A percentile compares a stretch with the other conserved stretches of the same genome.
These are phyloP conservation scores for Salmo trutta DNA, from an alignment of 2,797 vertebrate genomes.

Conservation along the genomic window DNA sequence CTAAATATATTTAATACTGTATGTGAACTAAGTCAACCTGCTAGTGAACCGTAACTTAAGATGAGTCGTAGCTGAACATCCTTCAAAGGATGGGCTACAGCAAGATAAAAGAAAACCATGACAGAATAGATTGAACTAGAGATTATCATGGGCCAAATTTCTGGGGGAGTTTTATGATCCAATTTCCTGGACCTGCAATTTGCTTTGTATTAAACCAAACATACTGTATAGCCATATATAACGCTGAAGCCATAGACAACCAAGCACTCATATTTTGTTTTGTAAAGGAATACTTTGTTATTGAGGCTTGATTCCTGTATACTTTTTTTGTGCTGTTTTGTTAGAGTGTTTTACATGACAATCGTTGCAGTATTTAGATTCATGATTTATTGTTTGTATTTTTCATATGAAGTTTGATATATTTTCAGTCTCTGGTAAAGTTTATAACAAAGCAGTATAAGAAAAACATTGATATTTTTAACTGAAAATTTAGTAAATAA, in stretches of 20 bases:
- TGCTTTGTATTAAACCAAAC: neutral
- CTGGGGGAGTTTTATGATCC: neutral
- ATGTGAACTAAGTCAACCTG: neutral
- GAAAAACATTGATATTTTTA: slow-evolving; percentile 38
- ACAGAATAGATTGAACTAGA: neutral
- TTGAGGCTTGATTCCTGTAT: neutral
- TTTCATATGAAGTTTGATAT: slow-evolving; percentile 71
- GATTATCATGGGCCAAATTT: neutral
- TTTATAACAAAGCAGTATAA: slow-evolving; percentile 26
- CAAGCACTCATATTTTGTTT: neutral
- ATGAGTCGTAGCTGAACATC: neutral
- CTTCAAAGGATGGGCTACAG: too few species aligned
- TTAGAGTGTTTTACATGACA: slow-evolving; percentile 56
- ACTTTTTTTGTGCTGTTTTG: neutral
- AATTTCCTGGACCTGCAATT: neutral
- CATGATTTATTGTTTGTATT: slow-evolving; percentile 40
- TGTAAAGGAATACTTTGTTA: neutral
- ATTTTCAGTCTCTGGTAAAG: slow-evolving; percentile 60
- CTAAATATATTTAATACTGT: neutral
- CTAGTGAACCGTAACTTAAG: neutral
- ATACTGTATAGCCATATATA: neutral
- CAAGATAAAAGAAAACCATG: too few species aligned
- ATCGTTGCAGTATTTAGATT: slow-evolving; percentile 38
- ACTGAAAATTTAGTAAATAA: slow-evolving; percentile 43
- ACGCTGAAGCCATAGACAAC: neutral